Evolutionary conservation across 2,113 vertebrate species (phyloP), one percentile per base, ranked within the genome.

Genomic region (Galemys pyrenaicus): DNA sequence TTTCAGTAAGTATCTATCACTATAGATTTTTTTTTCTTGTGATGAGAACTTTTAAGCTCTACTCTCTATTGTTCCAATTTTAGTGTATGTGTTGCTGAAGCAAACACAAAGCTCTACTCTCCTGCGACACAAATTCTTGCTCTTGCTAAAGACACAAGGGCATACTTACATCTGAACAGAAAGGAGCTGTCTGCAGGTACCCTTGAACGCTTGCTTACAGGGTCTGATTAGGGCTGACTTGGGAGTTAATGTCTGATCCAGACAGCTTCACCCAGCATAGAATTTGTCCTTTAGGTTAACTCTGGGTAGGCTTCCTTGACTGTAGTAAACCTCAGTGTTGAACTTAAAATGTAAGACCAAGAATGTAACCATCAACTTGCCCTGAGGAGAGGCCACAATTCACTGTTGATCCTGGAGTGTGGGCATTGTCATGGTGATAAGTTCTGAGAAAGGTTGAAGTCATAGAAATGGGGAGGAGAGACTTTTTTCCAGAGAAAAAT

Each of bases 371-470:
- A 24, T 77, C 54, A 70, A 0, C 44, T 88, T 39, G 35, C 9
- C 39, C 78, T 51, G 19, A 51, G 77, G 46, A 32, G 65, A 90
- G 70, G 26, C 44, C 65, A 32, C n/a, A 2, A 8, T 80, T 64
- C 54, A 24, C 44, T 67, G 12, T 32, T 35, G 74, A 28, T 26
- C 35, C 68, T 58, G 35, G 22, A 60, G 12, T 67, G 1, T 81
- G 44, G 46, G 24, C 28, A 12, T 56, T 26, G 11, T 54, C 3
- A 1, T 37, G 11, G 46, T 30, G 20, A 8, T n/a, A 84, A 56
- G 24, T 83, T 71, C 56, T 49, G 51, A 89, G 58, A 79, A 82
- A 75, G 30, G 74, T 35, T 49, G 89, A 95, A 89, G 58, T 30
- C 79, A 2, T 41, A 3, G 51, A 58, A 44, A 24, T 8, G 9